Conservation (phyloP, 2,113 vertebrate species). For the Eolophus roseicapilla region DNA sequence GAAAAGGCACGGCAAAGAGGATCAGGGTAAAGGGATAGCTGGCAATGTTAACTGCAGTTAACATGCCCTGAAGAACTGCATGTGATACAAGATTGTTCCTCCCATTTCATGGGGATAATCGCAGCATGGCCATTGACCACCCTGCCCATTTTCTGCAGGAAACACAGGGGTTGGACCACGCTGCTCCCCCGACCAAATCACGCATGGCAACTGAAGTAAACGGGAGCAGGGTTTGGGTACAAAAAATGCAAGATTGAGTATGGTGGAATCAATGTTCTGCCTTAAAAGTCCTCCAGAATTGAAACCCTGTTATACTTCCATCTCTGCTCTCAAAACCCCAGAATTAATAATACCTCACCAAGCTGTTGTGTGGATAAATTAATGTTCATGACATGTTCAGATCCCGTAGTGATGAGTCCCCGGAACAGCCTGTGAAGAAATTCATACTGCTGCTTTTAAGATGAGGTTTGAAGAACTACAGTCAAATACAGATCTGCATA, state of each 20-base stretch:
- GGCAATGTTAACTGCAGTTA: background rate
- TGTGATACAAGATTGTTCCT: background rate
- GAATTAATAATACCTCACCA: background rate
- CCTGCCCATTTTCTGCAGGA: background rate
- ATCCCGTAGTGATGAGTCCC: background rate
- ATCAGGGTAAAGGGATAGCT: background rate
- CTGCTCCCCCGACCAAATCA: fast-evolving
- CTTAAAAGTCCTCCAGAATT: background rate
- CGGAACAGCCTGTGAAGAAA: background rate
- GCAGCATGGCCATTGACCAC: fast-evolving
- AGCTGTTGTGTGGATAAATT: background rate
- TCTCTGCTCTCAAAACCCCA: background rate
- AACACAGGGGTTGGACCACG: background rate
- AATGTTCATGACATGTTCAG: background rate
- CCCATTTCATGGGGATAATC: background rate
- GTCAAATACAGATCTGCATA: background rate
- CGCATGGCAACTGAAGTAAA: fast-evolving
- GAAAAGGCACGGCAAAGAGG: background rate
- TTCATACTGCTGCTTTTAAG: background rate
- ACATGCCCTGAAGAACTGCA: background rate
- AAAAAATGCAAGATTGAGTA: background rate
- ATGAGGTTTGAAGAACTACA: background rate
- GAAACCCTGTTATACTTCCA: background rate
- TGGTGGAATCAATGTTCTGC: background rate
- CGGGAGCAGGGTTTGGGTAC: background rate